A percentile compares a stretch with the other conserved stretches of the same genome.
Evolutionary conservation across 2,797 vertebrate species (phyloP).

Genomic region (Sebastes trivittatus): DNA sequence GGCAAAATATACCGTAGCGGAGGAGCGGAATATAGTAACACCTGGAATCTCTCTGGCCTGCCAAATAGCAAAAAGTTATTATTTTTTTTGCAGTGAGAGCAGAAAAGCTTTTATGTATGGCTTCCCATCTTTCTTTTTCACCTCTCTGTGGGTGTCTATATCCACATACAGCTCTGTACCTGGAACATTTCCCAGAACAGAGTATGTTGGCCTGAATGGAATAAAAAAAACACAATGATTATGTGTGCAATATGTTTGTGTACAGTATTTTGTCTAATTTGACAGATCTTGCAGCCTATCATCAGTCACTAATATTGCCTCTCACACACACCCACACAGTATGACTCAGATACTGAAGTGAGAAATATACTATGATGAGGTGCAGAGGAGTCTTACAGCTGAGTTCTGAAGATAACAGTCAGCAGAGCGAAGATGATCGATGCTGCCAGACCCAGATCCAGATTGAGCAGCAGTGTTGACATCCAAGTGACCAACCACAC

Average conservation of each 20-base stretch:
- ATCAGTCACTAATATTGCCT: not conserved
- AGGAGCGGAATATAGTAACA: conserved; percentile 93
- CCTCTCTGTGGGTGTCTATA: conserved; percentile 79
- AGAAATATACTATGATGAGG: not conserved
- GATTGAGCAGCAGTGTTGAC: conserved; percentile 89
- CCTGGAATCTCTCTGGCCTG: conserved; percentile 92
- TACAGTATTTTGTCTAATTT: not conserved
- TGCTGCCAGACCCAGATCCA: conserved; percentile 91
- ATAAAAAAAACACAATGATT: not conserved
- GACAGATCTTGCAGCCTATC: not conserved
- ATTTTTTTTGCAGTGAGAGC: not conserved
- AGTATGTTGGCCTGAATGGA: conserved; percentile 79
- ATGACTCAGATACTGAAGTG: not conserved
- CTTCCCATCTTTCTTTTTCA: conserved; percentile 35
- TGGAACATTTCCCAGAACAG: conserved; percentile 82
- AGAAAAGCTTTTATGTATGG: not conserved
- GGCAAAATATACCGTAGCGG: conserved; percentile 93
- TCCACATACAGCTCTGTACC: conserved; percentile 86
- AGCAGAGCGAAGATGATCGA: conserved; percentile 90
- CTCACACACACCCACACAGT: too few relatives aligned
- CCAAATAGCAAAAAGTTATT: conserved; percentile 8
- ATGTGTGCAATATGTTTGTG: not conserved
- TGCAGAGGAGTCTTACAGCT: conserved; percentile 85
- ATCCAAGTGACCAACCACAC: conserved; percentile 94
- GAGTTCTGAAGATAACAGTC: conserved; percentile 92